Evolutionary conservation across 2,113 vertebrate species (phyloP).

Genomic region (Ascaphus truei): DNA sequence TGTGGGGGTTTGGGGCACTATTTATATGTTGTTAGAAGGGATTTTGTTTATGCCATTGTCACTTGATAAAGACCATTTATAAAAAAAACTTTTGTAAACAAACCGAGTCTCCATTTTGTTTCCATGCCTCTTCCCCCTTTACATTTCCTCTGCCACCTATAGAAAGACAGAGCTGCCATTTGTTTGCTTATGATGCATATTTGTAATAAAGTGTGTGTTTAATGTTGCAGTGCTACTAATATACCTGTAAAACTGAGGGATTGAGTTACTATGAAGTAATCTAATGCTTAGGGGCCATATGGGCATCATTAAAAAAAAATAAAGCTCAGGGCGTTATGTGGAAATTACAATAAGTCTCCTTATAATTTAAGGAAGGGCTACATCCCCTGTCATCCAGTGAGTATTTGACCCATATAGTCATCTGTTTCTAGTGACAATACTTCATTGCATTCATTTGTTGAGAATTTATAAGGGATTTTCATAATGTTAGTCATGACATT

Average conservation of each 20-base stretch:
- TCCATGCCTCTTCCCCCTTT: background rate
- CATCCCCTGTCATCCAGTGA: background rate
- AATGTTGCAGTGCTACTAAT: background rate
- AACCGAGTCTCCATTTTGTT: background rate
- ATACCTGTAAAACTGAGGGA: background rate
- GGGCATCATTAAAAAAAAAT: background rate
- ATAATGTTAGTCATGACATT: slow-evolving; percentile 77
- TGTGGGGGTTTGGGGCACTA: no score
- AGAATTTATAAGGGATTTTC: slow-evolving; percentile 70
- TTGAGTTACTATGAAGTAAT: background rate
- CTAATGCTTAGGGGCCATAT: background rate
- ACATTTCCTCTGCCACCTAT: background rate
- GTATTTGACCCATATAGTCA: slow-evolving; percentile 50
- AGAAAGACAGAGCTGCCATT: no score
- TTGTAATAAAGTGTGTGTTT: background rate
- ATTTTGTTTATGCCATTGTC: no score
- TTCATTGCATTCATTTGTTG: slow-evolving; percentile 67
- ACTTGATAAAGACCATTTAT: no score
- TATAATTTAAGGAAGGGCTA: background rate
- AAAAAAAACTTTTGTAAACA: background rate
- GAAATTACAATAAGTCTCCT: background rate
- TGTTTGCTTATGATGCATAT: no score
- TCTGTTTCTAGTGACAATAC: slow-evolving; percentile 56
- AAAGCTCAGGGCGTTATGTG: background rate
- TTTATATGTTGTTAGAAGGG: no score